Percentiles rank a stretch among this genome's conserved stretches.
Conservation (phyloP, 2,113 vertebrate species). For the Apus apus region DNA sequence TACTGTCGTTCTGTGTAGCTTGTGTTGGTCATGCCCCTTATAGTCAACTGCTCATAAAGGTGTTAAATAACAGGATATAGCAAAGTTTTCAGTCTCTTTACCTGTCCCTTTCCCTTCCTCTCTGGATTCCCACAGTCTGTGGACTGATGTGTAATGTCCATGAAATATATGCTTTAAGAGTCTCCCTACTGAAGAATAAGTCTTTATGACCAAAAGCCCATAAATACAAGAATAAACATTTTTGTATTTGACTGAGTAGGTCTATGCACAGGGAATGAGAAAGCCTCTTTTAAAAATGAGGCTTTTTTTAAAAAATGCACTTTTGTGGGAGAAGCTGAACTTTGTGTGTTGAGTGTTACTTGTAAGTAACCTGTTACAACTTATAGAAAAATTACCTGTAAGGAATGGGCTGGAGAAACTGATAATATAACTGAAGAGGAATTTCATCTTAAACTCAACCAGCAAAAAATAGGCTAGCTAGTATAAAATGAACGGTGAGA, state of each 20-base stretch:
- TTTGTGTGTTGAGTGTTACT: neutral
- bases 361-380: neutral
- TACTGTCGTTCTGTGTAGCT: neutral
- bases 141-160: neutral
- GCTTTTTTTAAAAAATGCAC: neutral
- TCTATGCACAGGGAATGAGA: neutral
- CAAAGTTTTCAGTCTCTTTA: neutral
- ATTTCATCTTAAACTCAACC: neutral
- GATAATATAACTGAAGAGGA: neutral
- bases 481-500: neutral
- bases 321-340: neutral
- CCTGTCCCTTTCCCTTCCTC: neutral
- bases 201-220: neutral
- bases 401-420: neutral
- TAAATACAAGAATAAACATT: neutral
- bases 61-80: accelerated
- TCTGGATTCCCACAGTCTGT: neutral
- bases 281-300: neutral
- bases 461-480: neutral
- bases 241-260: neutral
- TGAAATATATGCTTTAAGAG: neutral
- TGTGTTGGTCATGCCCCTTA: neutral
- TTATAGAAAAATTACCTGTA: neutral
- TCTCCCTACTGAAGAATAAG: neutral
- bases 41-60: neutral